Conservation (phyloP, 2,888 invertebrate species). For the Calliphora vomitoria region DNA sequence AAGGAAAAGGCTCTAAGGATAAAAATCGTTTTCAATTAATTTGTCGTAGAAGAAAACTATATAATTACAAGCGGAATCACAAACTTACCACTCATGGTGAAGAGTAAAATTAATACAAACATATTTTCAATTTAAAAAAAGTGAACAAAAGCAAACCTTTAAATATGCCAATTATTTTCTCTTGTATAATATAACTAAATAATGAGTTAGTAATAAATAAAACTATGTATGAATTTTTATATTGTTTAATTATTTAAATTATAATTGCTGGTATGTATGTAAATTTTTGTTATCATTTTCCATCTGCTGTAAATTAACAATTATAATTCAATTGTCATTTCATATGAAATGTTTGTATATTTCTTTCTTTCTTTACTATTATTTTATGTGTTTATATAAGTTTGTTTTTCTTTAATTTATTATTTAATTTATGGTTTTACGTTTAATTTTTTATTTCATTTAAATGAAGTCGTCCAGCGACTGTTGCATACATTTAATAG, state of each 20-base stretch:
- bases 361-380: not conserved
- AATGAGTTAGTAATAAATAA: not conserved
- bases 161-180: too few species aligned
- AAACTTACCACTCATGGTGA: too few species aligned
- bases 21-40: too few species aligned
- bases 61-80: too few species aligned
- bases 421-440: constrained; percentile 4
- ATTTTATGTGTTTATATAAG: not conserved
- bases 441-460: constrained; percentile 20
- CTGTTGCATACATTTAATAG: constrained; percentile 50
- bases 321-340: constrained; percentile 26
- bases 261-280: not conserved
- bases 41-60: too few species aligned
- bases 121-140: too few species aligned
- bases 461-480: constrained; percentile 65
- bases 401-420: constrained; percentile 17
- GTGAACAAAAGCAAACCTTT: too few species aligned
- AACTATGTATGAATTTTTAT: not conserved
- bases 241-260: constrained; percentile 5
- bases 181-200: too few species aligned
- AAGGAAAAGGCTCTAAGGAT: too few species aligned
- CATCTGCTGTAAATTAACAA: constrained; percentile 15
- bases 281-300: not conserved
- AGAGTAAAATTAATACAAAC: too few species aligned
- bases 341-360: constrained; percentile 7